Evolutionary conservation across 2,888 invertebrate genomes (phyloP).

Genomic region (Drosophila mettleri): DNA sequence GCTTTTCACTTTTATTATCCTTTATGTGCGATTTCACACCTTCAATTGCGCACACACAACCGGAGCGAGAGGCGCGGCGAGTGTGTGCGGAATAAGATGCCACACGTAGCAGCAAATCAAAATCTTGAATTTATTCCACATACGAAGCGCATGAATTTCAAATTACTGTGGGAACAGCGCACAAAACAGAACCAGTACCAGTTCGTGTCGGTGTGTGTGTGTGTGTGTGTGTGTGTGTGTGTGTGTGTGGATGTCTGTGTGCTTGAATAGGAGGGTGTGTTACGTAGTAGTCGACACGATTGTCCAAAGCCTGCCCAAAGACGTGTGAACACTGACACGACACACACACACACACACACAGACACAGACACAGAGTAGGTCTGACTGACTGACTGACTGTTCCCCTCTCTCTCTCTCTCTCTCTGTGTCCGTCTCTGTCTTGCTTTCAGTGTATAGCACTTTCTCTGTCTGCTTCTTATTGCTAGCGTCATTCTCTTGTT

Average conservation of each 20-base stretch:
- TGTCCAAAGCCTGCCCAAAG: conserved; percentile 57
- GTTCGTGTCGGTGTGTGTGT: background rate
- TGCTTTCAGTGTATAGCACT: background rate
- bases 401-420: background rate
- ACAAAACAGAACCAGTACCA: conserved; percentile 34
- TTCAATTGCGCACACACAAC: conserved; percentile 61
- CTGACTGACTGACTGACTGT: conserved; percentile 12
- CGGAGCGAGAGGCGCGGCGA: conserved; percentile 1
- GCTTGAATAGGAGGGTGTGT: conserved; percentile 13
- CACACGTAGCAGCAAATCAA: conserved; percentile 78
- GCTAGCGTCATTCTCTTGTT: conserved; percentile 40
- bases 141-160: conserved; percentile 82
- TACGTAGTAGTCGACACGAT: conserved; percentile 36
- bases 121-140: conserved; percentile 82
- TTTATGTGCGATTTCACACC: conserved; percentile 77
- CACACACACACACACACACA: conserved; percentile 22
- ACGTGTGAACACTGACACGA: conserved; percentile 62
- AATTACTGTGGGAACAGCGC: conserved; percentile 77
- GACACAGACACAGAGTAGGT: conserved; percentile 8
- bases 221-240: background rate
- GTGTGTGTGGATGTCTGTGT: background rate
- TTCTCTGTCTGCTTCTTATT: conserved; percentile 3
- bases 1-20: conserved; percentile 78
- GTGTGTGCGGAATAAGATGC: conserved; percentile 45
- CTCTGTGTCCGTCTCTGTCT: conserved; percentile 2